These are phyloP conservation scores for Caenorhabditis briggsae DNA, from an alignment of 1,140 invertebrate species.

Conservation along the genomic window DNA sequence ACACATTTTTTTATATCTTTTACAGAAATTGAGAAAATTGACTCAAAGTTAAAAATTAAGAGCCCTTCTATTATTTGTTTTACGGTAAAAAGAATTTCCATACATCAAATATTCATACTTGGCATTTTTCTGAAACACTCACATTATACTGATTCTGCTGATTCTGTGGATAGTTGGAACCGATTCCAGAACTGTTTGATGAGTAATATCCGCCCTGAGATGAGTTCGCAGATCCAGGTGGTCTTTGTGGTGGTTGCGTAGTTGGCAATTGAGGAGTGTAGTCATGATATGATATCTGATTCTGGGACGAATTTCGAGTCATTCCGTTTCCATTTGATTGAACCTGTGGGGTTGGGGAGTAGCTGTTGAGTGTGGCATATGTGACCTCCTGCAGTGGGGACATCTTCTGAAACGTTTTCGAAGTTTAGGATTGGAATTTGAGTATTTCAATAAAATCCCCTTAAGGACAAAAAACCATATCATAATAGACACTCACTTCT, in stretches of 20 bases:
- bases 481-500: slow-evolving; percentile 40
- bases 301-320: slow-evolving; percentile 23
- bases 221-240: slow-evolving; percentile 63
- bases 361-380: slow-evolving; percentile 36
- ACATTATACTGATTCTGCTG: slow-evolving; percentile 49
- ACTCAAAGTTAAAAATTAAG: too few relatives aligned
- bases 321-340: slow-evolving; percentile 21
- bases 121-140: background rate
- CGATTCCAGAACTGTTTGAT: slow-evolving; percentile 63
- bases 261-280: slow-evolving; percentile 60
- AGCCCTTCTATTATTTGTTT: too few relatives aligned
- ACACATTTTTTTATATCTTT: too few relatives aligned
- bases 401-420: slow-evolving; percentile 18
- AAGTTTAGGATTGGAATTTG: background rate
- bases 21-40: too few relatives aligned
- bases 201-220: slow-evolving; percentile 65
- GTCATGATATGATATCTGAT: slow-evolving; percentile 49
- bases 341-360: slow-evolving; percentile 6
- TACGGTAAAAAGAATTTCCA: too few relatives aligned
- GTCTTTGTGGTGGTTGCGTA: slow-evolving; percentile 63
- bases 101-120: background rate
- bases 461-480: background rate
- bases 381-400: slow-evolving; percentile 34
- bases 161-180: slow-evolving; percentile 30
- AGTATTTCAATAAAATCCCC: background rate